Evolutionary conservation across 2,888 invertebrate genomes (phyloP).

Genomic region (Xanthorhoe spadicearia): DNA sequence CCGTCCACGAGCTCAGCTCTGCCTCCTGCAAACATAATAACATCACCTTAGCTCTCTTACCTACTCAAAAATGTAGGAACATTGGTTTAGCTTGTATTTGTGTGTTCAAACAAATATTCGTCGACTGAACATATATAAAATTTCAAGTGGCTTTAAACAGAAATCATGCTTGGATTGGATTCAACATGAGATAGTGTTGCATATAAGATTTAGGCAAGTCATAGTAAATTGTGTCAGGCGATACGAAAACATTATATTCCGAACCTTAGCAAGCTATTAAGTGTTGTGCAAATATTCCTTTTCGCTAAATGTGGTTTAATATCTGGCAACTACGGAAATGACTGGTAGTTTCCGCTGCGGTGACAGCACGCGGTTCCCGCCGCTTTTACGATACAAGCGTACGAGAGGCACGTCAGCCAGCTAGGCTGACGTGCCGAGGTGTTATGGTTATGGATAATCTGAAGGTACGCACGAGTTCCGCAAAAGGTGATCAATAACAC

Average conservation of each 20-base stretch:
- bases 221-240: background rate
- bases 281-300: conserved; percentile 19
- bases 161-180: too few relatives aligned
- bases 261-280: conserved; percentile 4
- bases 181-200: too few relatives aligned
- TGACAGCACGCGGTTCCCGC: background rate
- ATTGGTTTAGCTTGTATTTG: background rate
- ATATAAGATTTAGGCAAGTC: too few relatives aligned
- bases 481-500: conserved; percentile 16
- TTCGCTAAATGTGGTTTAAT: conserved; percentile 18
- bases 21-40: conserved; percentile 63
- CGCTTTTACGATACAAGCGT: conserved; percentile 7
- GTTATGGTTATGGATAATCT: background rate
- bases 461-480: conserved; percentile 8
- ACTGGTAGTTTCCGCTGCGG: conserved; percentile 18
- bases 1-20: conserved; percentile 78
- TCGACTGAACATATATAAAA: too few relatives aligned
- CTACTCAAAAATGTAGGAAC: background rate
- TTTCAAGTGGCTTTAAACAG: too few relatives aligned
- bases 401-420: background rate
- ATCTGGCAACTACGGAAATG: conserved; percentile 31
- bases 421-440: too few relatives aligned
- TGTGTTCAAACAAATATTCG: too few relatives aligned
- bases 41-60: background rate
- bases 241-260: background rate